Conservation (phyloP, 1,140 invertebrate species). For the Hyposmocoma kahamanoa region DNA sequence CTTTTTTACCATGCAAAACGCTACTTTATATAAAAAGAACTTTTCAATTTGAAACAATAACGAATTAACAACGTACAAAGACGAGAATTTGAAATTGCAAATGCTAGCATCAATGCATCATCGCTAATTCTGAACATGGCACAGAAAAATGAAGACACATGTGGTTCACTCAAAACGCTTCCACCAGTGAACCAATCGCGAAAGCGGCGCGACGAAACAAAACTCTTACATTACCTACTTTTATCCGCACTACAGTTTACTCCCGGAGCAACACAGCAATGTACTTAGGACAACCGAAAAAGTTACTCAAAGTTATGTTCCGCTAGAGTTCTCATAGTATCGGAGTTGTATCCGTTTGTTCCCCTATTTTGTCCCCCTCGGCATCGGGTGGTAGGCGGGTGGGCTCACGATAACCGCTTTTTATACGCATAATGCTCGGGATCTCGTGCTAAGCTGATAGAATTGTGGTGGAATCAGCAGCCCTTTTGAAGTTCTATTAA, state of each 20-base stretch:
- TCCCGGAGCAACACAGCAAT: conserved; percentile 21
- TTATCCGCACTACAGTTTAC: neutral
- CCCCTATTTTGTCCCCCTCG: conserved; percentile 17
- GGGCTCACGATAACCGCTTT: conserved; percentile 59
- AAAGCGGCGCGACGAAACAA: conserved; percentile 3
- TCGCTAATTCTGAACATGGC: conserved; percentile 17
- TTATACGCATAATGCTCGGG: conserved; percentile 67
- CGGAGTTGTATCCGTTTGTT: conserved; percentile 7
- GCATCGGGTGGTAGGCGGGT: conserved; percentile 7
- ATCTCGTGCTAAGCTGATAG: conserved; percentile 69
- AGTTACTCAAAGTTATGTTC: conserved; percentile 23
- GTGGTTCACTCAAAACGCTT: conserved; percentile 13
- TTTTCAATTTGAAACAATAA: too few species aligned
- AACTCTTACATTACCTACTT: conserved; percentile 2
- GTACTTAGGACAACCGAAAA: conserved; percentile 29
- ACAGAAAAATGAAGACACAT: conserved; percentile 19
- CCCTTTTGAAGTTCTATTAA: conserved; percentile 71
- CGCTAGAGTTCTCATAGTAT: conserved; percentile 22
- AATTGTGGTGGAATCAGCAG: conserved; percentile 67
- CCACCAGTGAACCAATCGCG: neutral
- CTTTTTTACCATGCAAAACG: conserved; percentile 29
- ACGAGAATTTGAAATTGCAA: too few species aligned
- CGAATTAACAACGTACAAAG: too few species aligned
- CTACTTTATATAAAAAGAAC: too few species aligned
- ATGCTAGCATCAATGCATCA: conserved; percentile 7